A percentile compares a stretch with the other conserved stretches of the same genome.
phyloP scores from a whole-genome alignment of 2,797 vertebrate genomes.

The Cephalopachus bancanus region DNA sequence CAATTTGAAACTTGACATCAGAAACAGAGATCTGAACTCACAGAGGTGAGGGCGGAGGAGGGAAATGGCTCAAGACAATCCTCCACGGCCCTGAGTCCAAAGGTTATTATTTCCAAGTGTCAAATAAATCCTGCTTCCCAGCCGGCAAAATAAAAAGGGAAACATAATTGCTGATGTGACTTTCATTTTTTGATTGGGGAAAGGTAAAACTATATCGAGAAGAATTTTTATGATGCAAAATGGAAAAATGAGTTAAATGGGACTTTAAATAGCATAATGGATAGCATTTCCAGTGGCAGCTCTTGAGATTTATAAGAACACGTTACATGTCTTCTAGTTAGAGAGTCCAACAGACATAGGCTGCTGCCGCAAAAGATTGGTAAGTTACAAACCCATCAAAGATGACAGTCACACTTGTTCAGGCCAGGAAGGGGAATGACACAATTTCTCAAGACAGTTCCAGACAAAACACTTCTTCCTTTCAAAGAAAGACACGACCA shows the following conservation, averaged over 20 bases:
- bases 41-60: background rate
- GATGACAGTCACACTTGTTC: background rate
- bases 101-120: constrained; percentile 17
- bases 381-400: constrained; percentile 24
- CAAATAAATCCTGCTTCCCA: constrained; percentile 63
- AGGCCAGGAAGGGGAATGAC: background rate
- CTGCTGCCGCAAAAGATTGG: background rate
- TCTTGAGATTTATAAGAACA: constrained; percentile 20
- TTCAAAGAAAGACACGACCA: constrained; percentile 57
- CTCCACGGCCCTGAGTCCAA: background rate
- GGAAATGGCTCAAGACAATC: background rate
- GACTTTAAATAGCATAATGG: constrained; percentile 16
- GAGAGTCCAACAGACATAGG: background rate
- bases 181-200: constrained; percentile 55
- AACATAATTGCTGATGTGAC: constrained; percentile 31
- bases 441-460: constrained; percentile 51
- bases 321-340: background rate
- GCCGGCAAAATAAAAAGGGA: constrained; percentile 13
- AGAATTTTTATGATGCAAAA: constrained; percentile 54
- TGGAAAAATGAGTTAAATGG: constrained; percentile 60
- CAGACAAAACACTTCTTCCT: background rate
- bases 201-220: constrained; percentile 55
- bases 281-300: background rate
- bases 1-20: background rate
- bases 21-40: background rate